Evolutionary conservation across 2,113 vertebrate genomes (phyloP).

Genomic region (Chaenocephalus aceratus): DNA sequence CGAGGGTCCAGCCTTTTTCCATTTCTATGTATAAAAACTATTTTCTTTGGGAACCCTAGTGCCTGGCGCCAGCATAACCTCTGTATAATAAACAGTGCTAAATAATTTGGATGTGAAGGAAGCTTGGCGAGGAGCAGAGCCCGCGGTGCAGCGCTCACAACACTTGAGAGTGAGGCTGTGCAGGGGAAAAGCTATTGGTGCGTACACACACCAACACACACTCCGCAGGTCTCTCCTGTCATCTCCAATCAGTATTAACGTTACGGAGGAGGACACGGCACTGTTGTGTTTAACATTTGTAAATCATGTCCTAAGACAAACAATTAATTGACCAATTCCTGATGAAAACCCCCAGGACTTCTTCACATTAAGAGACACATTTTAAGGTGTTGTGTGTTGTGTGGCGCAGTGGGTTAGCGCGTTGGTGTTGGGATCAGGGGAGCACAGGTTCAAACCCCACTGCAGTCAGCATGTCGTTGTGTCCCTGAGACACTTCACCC

Average conservation of each 20-base stretch:
- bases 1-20: slow-evolving; percentile 68
- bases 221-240: background rate
- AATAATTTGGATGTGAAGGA: slow-evolving; percentile 81
- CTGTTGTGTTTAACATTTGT: background rate
- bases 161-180: slow-evolving; percentile 71
- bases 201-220: background rate
- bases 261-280: background rate
- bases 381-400: background rate
- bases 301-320: no score
- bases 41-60: slow-evolving; percentile 74
- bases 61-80: slow-evolving; percentile 81
- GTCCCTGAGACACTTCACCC: no score
- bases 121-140: slow-evolving; percentile 66
- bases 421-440: no score
- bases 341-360: no score
- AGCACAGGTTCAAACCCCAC: no score
- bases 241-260: slow-evolving; percentile 37
- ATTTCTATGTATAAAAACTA: slow-evolving; percentile 75
- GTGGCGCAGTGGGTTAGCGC: no score
- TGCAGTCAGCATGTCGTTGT: no score
- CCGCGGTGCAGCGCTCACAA: slow-evolving; percentile 47
- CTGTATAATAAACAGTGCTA: slow-evolving; percentile 84
- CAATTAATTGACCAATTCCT: no score
- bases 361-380: background rate
- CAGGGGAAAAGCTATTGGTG: slow-evolving; percentile 32